These are phyloP conservation scores for Haemorhous mexicanus DNA, from an alignment of 2,113 vertebrate species.

Conservation along the genomic window DNA sequence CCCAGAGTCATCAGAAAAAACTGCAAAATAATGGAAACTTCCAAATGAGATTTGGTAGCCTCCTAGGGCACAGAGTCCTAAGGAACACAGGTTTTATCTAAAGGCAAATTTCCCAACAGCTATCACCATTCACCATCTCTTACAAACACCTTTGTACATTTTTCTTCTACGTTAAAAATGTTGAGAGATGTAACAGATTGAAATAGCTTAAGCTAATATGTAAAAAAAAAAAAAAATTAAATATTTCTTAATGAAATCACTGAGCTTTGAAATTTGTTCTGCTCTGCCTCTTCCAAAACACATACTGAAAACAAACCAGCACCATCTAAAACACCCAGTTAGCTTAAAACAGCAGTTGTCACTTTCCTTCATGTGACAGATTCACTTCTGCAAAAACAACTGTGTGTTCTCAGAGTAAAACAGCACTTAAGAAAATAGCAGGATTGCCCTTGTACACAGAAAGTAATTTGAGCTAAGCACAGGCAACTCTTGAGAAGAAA, in stretches of 20 bases:
- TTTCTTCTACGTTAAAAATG: background rate
- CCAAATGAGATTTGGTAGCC: background rate
- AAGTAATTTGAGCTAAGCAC: conserved; percentile 29
- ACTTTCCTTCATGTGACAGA: background rate
- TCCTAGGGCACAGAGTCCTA: background rate
- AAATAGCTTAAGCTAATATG: background rate
- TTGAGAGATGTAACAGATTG: background rate
- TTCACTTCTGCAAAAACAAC: background rate
- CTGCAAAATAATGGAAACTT: background rate
- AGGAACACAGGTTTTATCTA: background rate
- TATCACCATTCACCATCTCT: background rate
- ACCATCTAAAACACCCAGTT: background rate
- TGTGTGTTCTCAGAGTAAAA: conserved; percentile 35
- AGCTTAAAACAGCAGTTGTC: background rate
- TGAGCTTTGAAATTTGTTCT: background rate
- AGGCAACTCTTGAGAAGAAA: background rate
- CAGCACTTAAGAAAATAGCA: conserved; percentile 13
- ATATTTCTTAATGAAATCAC: background rate
- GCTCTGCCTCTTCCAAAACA: background rate
- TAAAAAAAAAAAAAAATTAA: background rate
- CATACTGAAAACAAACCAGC: background rate
- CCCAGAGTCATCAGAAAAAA: background rate
- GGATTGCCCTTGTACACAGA: conserved; percentile 7
- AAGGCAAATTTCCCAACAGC: background rate
- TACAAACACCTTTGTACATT: background rate